These are phyloP conservation scores for Heteromyza rotundicornis DNA, from an alignment of 2,888 invertebrate species.

Conservation along the genomic window DNA sequence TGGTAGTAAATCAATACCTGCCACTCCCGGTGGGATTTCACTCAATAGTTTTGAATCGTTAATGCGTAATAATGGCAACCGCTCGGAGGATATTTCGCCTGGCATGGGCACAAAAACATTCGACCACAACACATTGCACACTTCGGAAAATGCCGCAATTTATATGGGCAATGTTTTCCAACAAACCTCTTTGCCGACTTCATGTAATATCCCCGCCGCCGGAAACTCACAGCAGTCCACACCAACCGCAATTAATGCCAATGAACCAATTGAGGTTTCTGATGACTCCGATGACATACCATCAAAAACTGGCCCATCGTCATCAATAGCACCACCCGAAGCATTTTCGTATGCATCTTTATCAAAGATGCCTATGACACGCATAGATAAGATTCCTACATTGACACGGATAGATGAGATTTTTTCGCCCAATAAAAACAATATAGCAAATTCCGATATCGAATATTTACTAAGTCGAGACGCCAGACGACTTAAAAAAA, in stretches of 20 bases:
- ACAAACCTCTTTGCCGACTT: background rate
- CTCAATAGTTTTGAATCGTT: conserved; percentile 25
- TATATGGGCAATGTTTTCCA: background rate
- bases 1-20: conserved; percentile 27
- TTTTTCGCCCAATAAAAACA: conserved; percentile 20
- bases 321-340: background rate
- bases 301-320: background rate
- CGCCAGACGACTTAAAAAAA: conserved; percentile 22
- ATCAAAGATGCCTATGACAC: conserved; percentile 10
- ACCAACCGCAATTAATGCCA: conserved; percentile 35
- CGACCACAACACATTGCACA: background rate
- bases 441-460: background rate
- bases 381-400: too few relatives aligned
- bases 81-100: too few relatives aligned
- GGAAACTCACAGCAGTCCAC: conserved; percentile 19
- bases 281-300: conserved; percentile 43
- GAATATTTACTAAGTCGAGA: background rate
- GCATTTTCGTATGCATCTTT: too few relatives aligned
- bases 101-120: too few relatives aligned
- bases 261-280: conserved; percentile 54
- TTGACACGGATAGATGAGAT: conserved; percentile 28
- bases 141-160: background rate
- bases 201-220: background rate
- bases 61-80: background rate
- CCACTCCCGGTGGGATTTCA: conserved; percentile 30